Conservation (phyloP, 2,888 invertebrate species). For the Agriopis aurantiaria region DNA sequence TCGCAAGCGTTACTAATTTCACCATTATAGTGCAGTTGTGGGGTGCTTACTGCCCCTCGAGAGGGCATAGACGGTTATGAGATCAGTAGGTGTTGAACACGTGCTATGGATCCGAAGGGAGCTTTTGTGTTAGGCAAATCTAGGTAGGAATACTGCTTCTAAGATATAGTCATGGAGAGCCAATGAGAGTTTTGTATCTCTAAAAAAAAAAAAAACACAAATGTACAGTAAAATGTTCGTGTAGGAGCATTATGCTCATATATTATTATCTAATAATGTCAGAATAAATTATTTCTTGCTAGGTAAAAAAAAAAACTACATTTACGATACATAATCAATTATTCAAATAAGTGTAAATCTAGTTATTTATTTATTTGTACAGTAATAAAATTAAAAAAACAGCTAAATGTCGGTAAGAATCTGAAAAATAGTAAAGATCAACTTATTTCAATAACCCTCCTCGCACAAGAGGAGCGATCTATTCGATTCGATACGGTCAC, state of each 20-base stretch:
- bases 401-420: neutral
- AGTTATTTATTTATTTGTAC: too few relatives aligned
- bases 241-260: too few relatives aligned
- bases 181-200: too few relatives aligned
- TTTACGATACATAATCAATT: too few relatives aligned
- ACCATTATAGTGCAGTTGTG: slow-evolving; percentile 73
- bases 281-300: too few relatives aligned
- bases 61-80: slow-evolving; percentile 57
- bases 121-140: neutral
- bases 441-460: slow-evolving; percentile 11
- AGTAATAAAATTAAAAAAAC: too few relatives aligned
- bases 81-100: slow-evolving; percentile 78
- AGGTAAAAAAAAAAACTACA: too few relatives aligned
- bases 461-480: slow-evolving; percentile 58
- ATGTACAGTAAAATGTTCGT: too few relatives aligned
- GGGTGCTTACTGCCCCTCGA: slow-evolving; percentile 59
- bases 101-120: slow-evolving; percentile 74
- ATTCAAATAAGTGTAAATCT: too few relatives aligned
- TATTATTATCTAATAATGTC: too few relatives aligned
- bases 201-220: too few relatives aligned
- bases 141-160: neutral
- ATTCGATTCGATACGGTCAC: slow-evolving; percentile 77
- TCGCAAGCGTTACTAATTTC: slow-evolving; percentile 72
- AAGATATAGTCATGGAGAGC: neutral
- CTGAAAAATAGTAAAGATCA: neutral